These are phyloP conservation scores for Agriopis leucophaearia DNA, from an alignment of 2,888 invertebrate genomes.

Conservation along the genomic window DNA sequence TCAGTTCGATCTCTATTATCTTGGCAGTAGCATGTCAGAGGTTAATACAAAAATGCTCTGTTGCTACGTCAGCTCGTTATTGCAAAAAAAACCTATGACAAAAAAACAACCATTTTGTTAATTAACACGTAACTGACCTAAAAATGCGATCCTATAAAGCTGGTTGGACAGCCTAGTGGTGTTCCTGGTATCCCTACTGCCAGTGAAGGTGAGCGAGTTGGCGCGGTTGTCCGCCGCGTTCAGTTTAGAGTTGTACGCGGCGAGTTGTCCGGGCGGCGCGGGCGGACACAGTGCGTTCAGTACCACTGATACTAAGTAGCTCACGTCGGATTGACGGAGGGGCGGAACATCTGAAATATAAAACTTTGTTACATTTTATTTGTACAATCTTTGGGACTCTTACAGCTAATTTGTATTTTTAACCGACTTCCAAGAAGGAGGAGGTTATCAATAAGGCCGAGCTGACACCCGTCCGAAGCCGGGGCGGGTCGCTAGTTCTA, in stretches of 20 bases:
- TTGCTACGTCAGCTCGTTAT: no score
- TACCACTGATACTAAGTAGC: slow-evolving; percentile 95
- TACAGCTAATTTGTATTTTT: no score
- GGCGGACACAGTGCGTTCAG: slow-evolving; percentile 92
- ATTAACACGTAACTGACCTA: slow-evolving; percentile 86
- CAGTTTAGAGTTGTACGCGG: slow-evolving; percentile 90
- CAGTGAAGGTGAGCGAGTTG: slow-evolving; percentile 93
- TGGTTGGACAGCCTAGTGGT: slow-evolving; percentile 92
- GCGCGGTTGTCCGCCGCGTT: slow-evolving; percentile 90
- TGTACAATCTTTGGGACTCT: no score
- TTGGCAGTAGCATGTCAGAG: not conserved
- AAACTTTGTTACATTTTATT: not conserved
- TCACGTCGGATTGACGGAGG: slow-evolving; percentile 95
- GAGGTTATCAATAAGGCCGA: no score
- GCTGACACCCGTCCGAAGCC: no score
- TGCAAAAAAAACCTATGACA: no score
- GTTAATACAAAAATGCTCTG: no score
- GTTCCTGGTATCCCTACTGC: slow-evolving; percentile 92
- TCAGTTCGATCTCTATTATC: no score
- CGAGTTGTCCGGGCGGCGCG: slow-evolving; percentile 89
- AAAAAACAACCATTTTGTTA: no score
- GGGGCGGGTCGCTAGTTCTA: no score
- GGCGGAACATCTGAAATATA: slow-evolving; percentile 92
- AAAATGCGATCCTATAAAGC: slow-evolving; percentile 93
- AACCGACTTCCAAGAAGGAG: no score